Conservation (phyloP, 37 sponge, comb jelly and placozoan species). For the Spongilla lacustris region DNA sequence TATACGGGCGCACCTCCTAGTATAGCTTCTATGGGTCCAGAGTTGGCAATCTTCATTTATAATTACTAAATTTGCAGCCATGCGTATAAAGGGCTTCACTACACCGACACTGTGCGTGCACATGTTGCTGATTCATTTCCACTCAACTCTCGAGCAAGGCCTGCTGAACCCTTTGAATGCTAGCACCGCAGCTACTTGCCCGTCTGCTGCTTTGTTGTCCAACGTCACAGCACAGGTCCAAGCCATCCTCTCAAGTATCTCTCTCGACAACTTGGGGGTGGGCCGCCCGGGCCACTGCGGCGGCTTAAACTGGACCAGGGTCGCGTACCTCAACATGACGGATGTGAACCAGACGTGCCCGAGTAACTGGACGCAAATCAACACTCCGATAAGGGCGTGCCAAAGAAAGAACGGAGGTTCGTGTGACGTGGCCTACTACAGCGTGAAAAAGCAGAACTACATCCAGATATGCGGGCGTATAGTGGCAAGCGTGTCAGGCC, state of each 20-base stretch:
- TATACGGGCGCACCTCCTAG: too few species aligned
- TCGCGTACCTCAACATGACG: slow-evolving; percentile 27
- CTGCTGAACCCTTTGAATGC: too few species aligned
- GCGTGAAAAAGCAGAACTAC: slow-evolving; percentile 3
- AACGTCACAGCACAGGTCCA: not conserved
- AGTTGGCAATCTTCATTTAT: too few species aligned
- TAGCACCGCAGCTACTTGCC: not conserved
- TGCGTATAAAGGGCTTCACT: too few species aligned
- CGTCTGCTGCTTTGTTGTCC: not conserved
- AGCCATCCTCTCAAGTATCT: not conserved
- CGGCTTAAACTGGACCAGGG: not conserved
- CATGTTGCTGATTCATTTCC: too few species aligned
- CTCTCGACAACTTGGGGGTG: not conserved
- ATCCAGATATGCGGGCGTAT: slow-evolving; percentile 29
- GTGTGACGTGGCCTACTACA: not conserved
- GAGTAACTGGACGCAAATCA: not conserved
- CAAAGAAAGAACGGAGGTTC: not conserved
- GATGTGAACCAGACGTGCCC: not conserved
- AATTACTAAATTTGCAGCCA: too few species aligned
- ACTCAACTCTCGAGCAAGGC: too few species aligned
- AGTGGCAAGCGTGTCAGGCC: not conserved
- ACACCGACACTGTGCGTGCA: too few species aligned
- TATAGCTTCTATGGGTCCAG: too few species aligned
- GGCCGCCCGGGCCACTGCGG: not conserved
- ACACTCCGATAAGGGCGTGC: slow-evolving; percentile 12